Evolutionary conservation across 2,797 vertebrate species (phyloP), one percentile per base, ranked within the genome.

Genomic region (Myotis findleyi): DNA sequence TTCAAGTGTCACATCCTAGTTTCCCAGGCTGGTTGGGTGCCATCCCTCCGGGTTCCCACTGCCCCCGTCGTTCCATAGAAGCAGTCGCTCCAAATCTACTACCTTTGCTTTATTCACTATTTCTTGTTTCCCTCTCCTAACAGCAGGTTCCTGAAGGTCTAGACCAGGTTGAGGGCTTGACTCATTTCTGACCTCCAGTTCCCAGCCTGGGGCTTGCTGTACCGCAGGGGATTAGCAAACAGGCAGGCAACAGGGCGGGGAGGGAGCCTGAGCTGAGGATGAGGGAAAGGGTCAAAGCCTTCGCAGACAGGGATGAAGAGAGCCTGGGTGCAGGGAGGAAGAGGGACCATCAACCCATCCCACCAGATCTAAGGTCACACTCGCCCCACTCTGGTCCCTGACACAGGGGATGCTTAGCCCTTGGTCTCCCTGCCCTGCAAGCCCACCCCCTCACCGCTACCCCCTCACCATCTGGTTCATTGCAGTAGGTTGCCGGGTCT

Each of bases 401-500:
- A 30, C 41, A 68, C 7, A 36, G 23, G 8, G 16, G 38, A 12
- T n/a, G 6, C 30, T 21, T 69, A 49, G 59, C 1, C 0, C 71
- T 21, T 66, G 38, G 1, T 0, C n/a, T 66, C 71, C 27, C 33
- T 57, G 36, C 41, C 41, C 47, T 76, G 33, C 30, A 41, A 62
- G 7, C 5, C 87, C 47, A 0, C 18, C 77, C 87, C 87, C 62
- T 23, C 0, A 0, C 3, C 0, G 41, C 33, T 8, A 0, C 8
- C 81, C 82, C 68, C 95, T 16, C 98, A 99, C 99, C 99, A 44
- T 99, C 99, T 6, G 99, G 99, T 97, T 99, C 99, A 0, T 99
- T 99, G 99, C 99, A 99, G 98, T 99, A 99, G 11, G 99, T 99
- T 30, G 99, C 99, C 0, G 99, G 99, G 95, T 99, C 99, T 2